Conservation (phyloP, 2,113 vertebrate species). For the Trichechus manatus region DNA sequence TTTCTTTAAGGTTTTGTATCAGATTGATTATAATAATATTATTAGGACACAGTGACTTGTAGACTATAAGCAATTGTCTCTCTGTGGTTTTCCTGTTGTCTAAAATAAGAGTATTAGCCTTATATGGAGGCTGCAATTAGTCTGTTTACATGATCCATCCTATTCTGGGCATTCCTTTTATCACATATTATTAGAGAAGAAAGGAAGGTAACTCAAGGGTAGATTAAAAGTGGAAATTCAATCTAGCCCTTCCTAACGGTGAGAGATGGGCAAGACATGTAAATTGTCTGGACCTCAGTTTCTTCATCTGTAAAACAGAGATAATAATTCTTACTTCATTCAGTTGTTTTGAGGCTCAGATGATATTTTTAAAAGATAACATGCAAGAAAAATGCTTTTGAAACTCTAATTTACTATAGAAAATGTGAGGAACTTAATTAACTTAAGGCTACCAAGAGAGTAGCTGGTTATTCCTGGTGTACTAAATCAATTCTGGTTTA, state of each 20-base stretch:
- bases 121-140: not conserved
- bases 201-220: not conserved
- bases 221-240: not conserved
- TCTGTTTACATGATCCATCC: not conserved
- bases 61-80: conserved; percentile 1
- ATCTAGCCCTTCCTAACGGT: not conserved
- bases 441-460: not conserved
- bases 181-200: not conserved
- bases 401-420: not conserved
- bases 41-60: not conserved
- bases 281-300: not conserved
- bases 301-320: not conserved
- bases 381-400: not conserved
- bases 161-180: not conserved
- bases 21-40: conserved; percentile 1
- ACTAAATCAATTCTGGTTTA: not conserved
- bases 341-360: not conserved
- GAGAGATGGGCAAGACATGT: not conserved
- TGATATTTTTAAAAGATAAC: not conserved
- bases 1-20: conserved; percentile 24
- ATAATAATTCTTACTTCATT: not conserved
- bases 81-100: conserved; percentile 55
- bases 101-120: conserved; percentile 40
- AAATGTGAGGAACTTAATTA: conserved; percentile 30
- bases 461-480: not conserved